These are phyloP conservation scores for Epinotia ramella DNA, from an alignment of 2,888 invertebrate species.

Conservation along the genomic window DNA sequence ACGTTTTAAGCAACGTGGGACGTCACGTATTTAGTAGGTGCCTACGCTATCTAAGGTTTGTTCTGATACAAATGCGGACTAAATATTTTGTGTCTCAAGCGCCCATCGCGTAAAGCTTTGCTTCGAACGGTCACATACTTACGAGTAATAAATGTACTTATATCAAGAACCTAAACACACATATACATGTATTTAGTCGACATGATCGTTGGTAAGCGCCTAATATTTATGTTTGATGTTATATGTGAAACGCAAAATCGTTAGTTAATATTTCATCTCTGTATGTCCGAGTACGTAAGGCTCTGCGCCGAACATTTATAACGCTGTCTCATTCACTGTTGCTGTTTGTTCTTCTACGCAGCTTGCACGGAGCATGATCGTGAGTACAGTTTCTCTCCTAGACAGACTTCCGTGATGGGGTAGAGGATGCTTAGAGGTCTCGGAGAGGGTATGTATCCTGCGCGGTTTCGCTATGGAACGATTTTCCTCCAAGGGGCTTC, in stretches of 20 bases:
- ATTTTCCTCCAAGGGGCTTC: conserved; percentile 3
- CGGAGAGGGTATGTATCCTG: conserved; percentile 2
- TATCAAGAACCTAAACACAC: not conserved
- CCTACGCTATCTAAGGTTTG: not conserved
- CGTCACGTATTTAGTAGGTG: not conserved
- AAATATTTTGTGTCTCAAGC: not conserved
- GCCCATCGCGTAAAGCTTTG: not conserved
- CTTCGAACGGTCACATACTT: not conserved
- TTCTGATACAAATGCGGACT: not conserved
- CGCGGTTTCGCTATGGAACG: conserved; percentile 9
- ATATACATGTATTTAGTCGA: conserved; percentile 19
- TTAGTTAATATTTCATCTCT: conserved; percentile 57
- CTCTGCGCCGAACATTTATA: conserved; percentile 62
- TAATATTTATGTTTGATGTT: conserved; percentile 52
- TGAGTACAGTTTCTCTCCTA: conserved; percentile 86
- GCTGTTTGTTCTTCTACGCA: conserved; percentile 88
- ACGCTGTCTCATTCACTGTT: conserved; percentile 86
- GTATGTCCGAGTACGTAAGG: conserved; percentile 60
- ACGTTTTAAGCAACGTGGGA: not conserved
- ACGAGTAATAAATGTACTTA: not conserved
- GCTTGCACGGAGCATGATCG: conserved; percentile 97
- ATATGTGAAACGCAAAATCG: conserved; percentile 50
- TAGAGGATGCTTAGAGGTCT: conserved; percentile 4
- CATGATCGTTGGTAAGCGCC: conserved; percentile 25
- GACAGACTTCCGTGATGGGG: conserved; percentile 27